phyloP scores from a whole-genome alignment of 2,113 vertebrate species.

The Mola mola region DNA sequence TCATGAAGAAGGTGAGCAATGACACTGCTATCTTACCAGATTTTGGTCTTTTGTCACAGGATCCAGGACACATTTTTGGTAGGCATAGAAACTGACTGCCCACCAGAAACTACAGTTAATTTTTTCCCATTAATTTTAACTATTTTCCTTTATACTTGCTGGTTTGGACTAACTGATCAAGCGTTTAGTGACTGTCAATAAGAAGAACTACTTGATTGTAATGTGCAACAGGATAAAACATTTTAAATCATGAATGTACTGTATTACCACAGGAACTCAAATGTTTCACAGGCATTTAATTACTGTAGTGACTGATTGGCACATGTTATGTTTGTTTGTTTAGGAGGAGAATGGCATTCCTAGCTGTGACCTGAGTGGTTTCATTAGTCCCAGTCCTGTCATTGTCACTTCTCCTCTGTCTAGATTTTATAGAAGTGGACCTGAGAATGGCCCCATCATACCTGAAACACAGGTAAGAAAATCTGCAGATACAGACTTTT shows the following conservation, averaged over 20 bases:
- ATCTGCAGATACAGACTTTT: too few species aligned
- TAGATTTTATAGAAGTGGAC: slow-evolving; percentile 90
- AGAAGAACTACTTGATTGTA: background rate
- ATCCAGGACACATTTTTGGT: too few species aligned
- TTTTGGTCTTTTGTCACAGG: background rate
- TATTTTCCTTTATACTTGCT: too few species aligned
- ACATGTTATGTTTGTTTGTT: background rate
- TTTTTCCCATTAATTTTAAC: too few species aligned
- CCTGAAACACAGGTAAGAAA: slow-evolving; percentile 98
- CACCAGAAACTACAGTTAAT: too few species aligned
- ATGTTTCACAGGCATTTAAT: background rate
- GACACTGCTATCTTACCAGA: background rate
- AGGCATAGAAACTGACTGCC: too few species aligned
- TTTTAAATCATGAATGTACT: too few species aligned
- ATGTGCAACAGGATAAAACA: background rate
- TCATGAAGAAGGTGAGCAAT: slow-evolving; percentile 90
- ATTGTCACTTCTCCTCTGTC: slow-evolving; percentile 94
- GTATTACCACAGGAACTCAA: too few species aligned
- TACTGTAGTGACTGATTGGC: background rate
- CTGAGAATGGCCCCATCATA: slow-evolving; percentile 92
- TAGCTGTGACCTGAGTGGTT: slow-evolving; percentile 96
- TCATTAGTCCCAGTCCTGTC: slow-evolving; percentile 91
- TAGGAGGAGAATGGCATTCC: slow-evolving; percentile 97
- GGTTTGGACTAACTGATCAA: background rate
- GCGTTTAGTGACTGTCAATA: background rate